Percentiles rank a stretch among this genome's conserved stretches.
phyloP scores from a whole-genome alignment of 2,888 invertebrate genomes.

The Autographa gamma region DNA sequence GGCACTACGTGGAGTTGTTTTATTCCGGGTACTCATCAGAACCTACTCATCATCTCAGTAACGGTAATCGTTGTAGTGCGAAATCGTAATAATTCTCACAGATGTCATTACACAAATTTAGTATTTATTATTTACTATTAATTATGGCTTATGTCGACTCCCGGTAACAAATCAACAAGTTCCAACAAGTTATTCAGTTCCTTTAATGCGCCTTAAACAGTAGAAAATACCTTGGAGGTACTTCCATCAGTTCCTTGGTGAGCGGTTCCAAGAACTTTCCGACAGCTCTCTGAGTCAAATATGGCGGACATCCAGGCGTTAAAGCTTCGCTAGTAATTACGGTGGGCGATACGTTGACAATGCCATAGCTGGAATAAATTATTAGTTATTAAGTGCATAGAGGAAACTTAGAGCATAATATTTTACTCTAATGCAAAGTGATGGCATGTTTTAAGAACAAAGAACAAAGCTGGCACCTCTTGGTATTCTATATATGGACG shows the following conservation, averaged over 20 bases:
- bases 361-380: constrained; percentile 66
- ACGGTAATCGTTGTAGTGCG: too few relatives aligned
- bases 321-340: constrained; percentile 77
- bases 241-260: constrained; percentile 74
- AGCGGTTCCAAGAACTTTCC: constrained; percentile 84
- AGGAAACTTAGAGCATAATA: background rate
- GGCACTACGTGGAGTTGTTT: too few relatives aligned
- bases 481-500: too few relatives aligned
- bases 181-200: background rate
- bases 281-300: constrained; percentile 83
- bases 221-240: constrained; percentile 71
- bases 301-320: constrained; percentile 79
- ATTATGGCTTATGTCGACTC: too few relatives aligned
- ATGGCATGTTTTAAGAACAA: background rate
- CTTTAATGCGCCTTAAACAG: background rate
- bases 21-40: too few relatives aligned
- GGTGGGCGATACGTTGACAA: constrained; percentile 68
- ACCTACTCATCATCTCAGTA: too few relatives aligned
- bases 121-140: too few relatives aligned
- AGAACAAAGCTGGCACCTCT: too few relatives aligned
- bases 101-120: background rate
- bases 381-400: background rate
- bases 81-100: too few relatives aligned
- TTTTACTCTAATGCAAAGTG: background rate
- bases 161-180: too few relatives aligned